Evolutionary conservation across 2,888 invertebrate genomes (phyloP).

Genomic region (Amphipoea oculea): DNA sequence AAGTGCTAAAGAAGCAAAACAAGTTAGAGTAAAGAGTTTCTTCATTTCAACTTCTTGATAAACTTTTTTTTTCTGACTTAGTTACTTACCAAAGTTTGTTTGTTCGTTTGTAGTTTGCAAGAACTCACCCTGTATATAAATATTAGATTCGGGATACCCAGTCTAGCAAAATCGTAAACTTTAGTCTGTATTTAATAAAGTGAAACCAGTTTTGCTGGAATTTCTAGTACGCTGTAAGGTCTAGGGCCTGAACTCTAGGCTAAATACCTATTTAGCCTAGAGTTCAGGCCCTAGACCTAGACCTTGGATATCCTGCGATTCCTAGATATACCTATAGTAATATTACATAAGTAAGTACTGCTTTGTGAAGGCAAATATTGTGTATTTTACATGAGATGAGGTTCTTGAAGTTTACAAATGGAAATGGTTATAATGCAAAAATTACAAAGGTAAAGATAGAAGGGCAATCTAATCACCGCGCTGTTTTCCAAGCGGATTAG

Average conservation of each 20-base stretch:
- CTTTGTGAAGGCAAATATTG: neutral
- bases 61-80: too few relatives aligned
- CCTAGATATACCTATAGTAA: neutral
- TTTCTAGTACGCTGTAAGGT: slow-evolving; percentile 23
- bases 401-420: neutral
- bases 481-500: neutral
- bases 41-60: neutral
- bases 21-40: neutral
- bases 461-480: neutral
- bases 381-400: neutral
- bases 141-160: neutral
- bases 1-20: neutral
- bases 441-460: neutral
- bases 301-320: too few relatives aligned
- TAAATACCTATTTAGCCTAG: too few relatives aligned
- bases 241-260: neutral
- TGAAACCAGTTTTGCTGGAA: slow-evolving; percentile 43
- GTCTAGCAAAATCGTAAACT: neutral
- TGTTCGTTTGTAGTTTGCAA: neutral
- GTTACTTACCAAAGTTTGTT: neutral
- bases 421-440: neutral
- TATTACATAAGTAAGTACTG: neutral
- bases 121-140: neutral
- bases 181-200: neutral
- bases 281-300: too few relatives aligned